A percentile compares a stretch with the other conserved stretches of the same genome.
Conservation (phyloP, 2,113 vertebrate species). For the Phodopus roborovskii region DNA sequence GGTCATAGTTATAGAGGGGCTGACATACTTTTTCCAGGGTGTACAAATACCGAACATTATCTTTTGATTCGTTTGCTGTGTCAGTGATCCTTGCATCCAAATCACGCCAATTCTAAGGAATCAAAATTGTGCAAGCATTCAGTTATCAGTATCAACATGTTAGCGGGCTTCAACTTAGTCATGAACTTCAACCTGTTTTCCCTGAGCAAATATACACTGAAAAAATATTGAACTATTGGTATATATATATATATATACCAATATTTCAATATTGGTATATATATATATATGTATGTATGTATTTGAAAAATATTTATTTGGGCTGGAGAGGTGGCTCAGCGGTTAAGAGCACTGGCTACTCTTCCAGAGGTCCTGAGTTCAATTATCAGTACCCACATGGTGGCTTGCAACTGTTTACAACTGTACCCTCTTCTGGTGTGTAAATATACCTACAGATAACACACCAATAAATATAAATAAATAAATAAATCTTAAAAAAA, state of each 20-base stretch:
- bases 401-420: neutral
- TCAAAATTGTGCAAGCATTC: slow-evolving; percentile 54
- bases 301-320: neutral
- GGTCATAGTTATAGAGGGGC: slow-evolving; percentile 89
- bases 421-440: neutral
- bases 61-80: slow-evolving; percentile 91
- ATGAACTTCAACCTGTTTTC: slow-evolving; percentile 11
- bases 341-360: neutral
- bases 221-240: neutral
- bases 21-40: slow-evolving; percentile 90
- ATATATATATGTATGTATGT: too few species aligned
- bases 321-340: neutral
- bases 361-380: neutral
- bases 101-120: slow-evolving; percentile 88
- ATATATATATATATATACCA: neutral
- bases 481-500: neutral
- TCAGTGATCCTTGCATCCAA: slow-evolving; percentile 90
- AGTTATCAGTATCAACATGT: slow-evolving; percentile 48
- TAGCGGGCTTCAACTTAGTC: neutral
- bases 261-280: too few species aligned
- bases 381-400: neutral
- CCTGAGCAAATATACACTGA: slow-evolving; percentile 1
- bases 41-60: slow-evolving; percentile 90
- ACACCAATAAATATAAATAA: neutral
- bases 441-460: neutral